Conservation (phyloP, 2,113 vertebrate species). For the Epinephelus lanceolatus region DNA sequence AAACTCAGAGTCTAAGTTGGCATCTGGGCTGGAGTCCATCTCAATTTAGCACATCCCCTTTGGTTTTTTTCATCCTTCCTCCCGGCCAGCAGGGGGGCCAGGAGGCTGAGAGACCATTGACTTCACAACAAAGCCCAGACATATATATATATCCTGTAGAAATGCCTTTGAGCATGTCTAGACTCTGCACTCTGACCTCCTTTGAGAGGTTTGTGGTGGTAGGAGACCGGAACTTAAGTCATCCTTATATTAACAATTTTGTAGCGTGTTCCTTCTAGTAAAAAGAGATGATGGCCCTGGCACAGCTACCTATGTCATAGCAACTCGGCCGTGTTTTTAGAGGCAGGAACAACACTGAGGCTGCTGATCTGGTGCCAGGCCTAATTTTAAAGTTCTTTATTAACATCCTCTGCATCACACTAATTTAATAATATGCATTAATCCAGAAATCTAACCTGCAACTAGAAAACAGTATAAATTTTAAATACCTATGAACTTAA, state of each 20-base stretch:
- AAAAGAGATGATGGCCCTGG: not conserved
- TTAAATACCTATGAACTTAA: not conserved
- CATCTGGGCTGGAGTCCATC: slow-evolving; percentile 40
- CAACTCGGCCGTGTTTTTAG: not conserved
- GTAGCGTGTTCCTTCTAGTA: not conserved
- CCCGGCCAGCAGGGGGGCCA: not conserved
- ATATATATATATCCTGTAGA: slow-evolving; percentile 2
- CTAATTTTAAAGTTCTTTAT: not conserved
- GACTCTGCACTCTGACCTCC: slow-evolving; percentile 18
- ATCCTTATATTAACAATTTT: not conserved
- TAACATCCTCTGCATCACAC: not conserved
- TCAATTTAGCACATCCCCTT: slow-evolving; percentile 40
- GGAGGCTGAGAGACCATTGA: not conserved
- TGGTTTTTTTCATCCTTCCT: slow-evolving; percentile 5
- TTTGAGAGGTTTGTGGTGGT: not conserved
- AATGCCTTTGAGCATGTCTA: slow-evolving; percentile 21
- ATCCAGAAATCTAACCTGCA: not conserved
- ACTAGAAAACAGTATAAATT: not conserved
- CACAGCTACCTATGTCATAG: not conserved
- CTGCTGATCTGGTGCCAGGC: not conserved
- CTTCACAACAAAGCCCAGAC: slow-evolving; percentile 16
- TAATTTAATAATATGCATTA: not conserved
- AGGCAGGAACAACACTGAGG: not conserved
- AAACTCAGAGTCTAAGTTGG: slow-evolving; percentile 21
- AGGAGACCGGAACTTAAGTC: not conserved